These are phyloP conservation scores for Poeciliopsis gracilis DNA, from an alignment of 2,797 vertebrate genomes.

Conservation along the genomic window DNA sequence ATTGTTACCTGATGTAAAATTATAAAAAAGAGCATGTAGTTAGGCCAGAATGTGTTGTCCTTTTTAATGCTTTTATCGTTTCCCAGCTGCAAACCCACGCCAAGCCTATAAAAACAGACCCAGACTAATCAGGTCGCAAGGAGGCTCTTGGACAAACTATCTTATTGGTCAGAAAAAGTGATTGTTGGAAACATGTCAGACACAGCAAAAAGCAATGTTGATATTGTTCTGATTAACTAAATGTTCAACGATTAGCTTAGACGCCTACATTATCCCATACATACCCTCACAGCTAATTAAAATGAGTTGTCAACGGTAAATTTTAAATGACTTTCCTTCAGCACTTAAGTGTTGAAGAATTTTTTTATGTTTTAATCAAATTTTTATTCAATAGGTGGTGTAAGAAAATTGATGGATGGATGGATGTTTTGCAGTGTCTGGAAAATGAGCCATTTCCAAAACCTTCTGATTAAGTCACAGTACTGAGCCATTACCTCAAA, in stretches of 20 bases:
- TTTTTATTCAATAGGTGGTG: not conserved
- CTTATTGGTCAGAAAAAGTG: conserved; percentile 45
- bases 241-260: not conserved
- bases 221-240: not conserved
- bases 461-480: too few species aligned
- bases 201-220: not conserved
- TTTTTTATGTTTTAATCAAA: not conserved
- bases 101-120: conserved; percentile 68
- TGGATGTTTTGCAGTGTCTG: too few species aligned
- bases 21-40: conserved; percentile 69
- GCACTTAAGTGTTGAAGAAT: not conserved
- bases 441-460: too few species aligned
- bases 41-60: conserved; percentile 76
- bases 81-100: conserved; percentile 67
- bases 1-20: conserved; percentile 80
- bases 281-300: not conserved
- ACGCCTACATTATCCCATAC: not conserved
- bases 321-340: not conserved
- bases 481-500: too few species aligned
- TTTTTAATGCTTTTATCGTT: conserved; percentile 70
- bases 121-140: conserved; percentile 60
- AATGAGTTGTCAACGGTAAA: not conserved
- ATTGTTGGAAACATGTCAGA: conserved; percentile 14
- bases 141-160: conserved; percentile 40
- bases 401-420: too few species aligned